Base-by-base conservation (phyloP, 2,797 vertebrate genomes). In the Ficedula albicollis region DNA sequence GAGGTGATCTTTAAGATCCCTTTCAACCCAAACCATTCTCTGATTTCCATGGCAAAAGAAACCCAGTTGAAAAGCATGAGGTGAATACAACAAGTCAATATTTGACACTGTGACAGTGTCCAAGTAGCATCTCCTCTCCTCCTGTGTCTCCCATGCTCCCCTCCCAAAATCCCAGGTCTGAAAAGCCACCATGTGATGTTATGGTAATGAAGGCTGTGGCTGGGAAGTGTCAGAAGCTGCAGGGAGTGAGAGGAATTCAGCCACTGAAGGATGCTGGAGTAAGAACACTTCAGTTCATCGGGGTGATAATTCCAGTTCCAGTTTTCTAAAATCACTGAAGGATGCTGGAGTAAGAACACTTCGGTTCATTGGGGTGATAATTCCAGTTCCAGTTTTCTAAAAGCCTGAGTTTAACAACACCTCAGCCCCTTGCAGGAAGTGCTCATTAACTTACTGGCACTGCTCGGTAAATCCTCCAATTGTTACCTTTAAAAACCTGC, bases 131-230 rank as follows among this genome's bases (percentile, higher is more conserved):
- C 43, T 56, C 34, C 36, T 43, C 55, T 72, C 19, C 36, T 76
- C 26, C 51, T 0, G 0, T 5, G 17, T 34, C 1, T 0, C 20
- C 34, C 0, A 0, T 4, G 0, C 34, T 44, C 3, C 16, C 21
- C 15, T 90, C 41, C 70, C 78, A 43, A 68, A 81, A 62, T 6
- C 17, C 48, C n/a, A 54, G 46, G 18, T 1, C 39, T 85, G 55
- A 43, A 38, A 39, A 87, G 70, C 7, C 22, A 25, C 16, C 0
- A 0, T 4, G 39, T 34, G 46, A 41, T 55, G 16, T 32, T 8
- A 21, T 0, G 6, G 19, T 17, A 4, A 25, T 3, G 41, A 74
- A 52, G 25, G 63, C 59, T 1, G 2, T 0, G 1, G 38, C 38
- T 59, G 20, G 58, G 3, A 76, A 62, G 58, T 26, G 36, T 13